phyloP scores from a whole-genome alignment of 2,797 vertebrate genomes.

The Myotis vivesi region DNA sequence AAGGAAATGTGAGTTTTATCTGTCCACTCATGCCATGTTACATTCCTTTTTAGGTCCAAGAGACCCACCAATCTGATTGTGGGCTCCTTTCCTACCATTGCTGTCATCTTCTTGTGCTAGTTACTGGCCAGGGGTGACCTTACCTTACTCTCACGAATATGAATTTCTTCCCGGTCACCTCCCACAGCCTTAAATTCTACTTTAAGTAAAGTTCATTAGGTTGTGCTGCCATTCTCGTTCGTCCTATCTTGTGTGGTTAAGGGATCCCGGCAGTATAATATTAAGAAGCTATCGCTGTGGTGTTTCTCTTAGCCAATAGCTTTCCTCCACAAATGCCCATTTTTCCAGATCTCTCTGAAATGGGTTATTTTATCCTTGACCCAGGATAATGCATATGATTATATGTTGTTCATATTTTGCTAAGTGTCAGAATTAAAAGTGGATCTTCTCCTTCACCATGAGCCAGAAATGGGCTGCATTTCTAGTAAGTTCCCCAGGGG shows the following conservation, averaged over 20 bases:
- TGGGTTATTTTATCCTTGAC: background rate
- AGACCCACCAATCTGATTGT: constrained; percentile 18
- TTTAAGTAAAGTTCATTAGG: background rate
- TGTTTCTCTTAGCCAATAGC: background rate
- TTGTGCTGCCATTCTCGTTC: background rate
- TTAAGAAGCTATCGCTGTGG: background rate
- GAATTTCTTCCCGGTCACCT: background rate
- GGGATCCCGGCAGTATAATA: background rate
- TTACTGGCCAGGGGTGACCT: background rate
- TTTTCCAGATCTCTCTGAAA: constrained; percentile 7
- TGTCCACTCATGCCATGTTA: constrained; percentile 19
- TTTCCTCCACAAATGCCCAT: background rate
- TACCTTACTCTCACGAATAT: background rate
- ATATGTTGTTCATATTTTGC: background rate
- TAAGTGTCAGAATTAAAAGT: constrained; percentile 14
- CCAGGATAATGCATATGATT: background rate
- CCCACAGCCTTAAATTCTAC: background rate
- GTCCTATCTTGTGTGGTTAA: background rate
- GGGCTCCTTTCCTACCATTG: constrained; percentile 9
- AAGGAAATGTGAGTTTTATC: constrained; percentile 68
- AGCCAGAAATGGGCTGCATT: background rate
- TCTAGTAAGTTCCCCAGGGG: background rate
- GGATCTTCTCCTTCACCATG: background rate
- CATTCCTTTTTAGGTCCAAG: constrained; percentile 60
- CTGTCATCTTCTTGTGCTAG: background rate